These are phyloP conservation scores for Beris morrisii DNA, from an alignment of 2,888 invertebrate genomes.

Conservation along the genomic window DNA sequence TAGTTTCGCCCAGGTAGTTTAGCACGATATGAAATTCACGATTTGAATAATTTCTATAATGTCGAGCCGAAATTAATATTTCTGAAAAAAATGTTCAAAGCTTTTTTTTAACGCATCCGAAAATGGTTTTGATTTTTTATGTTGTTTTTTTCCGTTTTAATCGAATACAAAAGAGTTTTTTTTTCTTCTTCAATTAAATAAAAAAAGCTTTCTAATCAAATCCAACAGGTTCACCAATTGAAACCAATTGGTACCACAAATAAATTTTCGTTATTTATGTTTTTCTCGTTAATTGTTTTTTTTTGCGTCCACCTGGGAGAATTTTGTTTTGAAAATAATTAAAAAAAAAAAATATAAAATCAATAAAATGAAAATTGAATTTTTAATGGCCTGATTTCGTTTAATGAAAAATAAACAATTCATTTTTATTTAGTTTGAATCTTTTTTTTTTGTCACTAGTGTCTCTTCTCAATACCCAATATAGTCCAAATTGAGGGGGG, in stretches of 20 bases:
- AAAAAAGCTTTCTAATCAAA: slow-evolving; percentile 37
- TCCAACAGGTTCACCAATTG: slow-evolving; percentile 48
- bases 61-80: neutral
- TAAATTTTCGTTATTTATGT: slow-evolving; percentile 24
- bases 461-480: slow-evolving; percentile 49
- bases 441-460: slow-evolving; percentile 53
- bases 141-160: neutral
- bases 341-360: slow-evolving; percentile 28
- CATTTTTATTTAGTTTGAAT: neutral
- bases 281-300: no score
- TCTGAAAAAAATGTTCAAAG: neutral
- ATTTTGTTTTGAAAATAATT: slow-evolving; percentile 32
- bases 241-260: slow-evolving; percentile 45
- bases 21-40: neutral
- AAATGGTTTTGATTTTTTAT: slow-evolving; percentile 27
- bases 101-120: slow-evolving; percentile 25
- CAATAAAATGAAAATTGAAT: slow-evolving; percentile 21
- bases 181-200: slow-evolving; percentile 37
- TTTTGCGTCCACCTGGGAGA: slow-evolving; percentile 40
- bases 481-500: slow-evolving; percentile 30
- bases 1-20: slow-evolving; percentile 36
- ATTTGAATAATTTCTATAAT: slow-evolving; percentile 8
- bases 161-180: slow-evolving; percentile 39
- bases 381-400: slow-evolving; percentile 42
- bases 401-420: slow-evolving; percentile 33